Base-by-base conservation (phyloP, 2,888 invertebrate species). In the Amphipyra berbera region DNA sequence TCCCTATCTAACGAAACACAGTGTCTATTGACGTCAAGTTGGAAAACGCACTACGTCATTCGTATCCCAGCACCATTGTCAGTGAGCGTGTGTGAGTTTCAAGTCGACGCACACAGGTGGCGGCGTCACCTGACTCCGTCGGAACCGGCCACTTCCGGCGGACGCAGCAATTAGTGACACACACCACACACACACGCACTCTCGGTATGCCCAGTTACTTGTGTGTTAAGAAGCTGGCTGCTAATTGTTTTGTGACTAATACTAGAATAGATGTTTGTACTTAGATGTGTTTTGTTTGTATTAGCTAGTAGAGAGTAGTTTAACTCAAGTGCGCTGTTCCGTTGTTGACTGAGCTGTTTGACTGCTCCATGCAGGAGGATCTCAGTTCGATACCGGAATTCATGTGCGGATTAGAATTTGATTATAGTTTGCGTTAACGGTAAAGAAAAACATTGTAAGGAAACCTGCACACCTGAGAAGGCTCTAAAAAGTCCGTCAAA, bases 101-200 rank as follows among this genome's bases (percentile, higher is more conserved):
- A 9, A 53, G 41, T 37, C 46, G 64, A 76, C 77, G 73, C 89
- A 88, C 89, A 92, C 93, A 93, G 90, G 92, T 91, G 91, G 84
- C 42, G 45, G 33, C 87, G 90, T 91, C 94, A 94, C 93, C 93
- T 93, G 94, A 94, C 92, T 89, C 92, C 84, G 84, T 90, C 90
- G 92, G 92, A 92, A 93, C 92, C 89, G 93, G 90, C 93, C 94
- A 88, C 94, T 94, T 95, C 95, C 95, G 94, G 85, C 93, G 95
- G 95, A 95, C 88, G 89, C 79, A 82, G 84, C 94, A 93, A 95
- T 95, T 95, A 95, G 93, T 88, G 88, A 89, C 92, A 90, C 93
- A 90, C 91, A 89, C 71, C 79, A 68, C 86, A 83, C 84, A 79
- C 77, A 82, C 82, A 79, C 79, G 76, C 73, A 68, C 80, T 69